Evolutionary conservation across 2,113 vertebrate genomes (phyloP).

Genomic region (Athene cunicularia): DNA sequence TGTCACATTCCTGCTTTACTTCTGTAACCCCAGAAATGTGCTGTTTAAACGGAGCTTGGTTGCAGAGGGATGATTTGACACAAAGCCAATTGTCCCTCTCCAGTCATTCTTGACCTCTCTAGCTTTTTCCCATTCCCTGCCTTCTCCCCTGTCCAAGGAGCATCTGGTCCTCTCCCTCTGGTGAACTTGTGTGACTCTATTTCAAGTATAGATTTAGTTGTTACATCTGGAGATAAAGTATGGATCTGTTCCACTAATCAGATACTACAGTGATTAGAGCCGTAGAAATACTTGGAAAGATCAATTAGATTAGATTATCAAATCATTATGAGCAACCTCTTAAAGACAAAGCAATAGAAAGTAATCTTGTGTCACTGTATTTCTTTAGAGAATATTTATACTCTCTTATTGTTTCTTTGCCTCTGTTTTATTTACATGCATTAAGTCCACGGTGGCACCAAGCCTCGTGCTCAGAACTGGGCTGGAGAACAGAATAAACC

Average conservation of each 20-base stretch:
- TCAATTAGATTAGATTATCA: constrained; percentile 66
- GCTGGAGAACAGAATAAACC: not conserved
- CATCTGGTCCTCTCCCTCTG: constrained; percentile 15
- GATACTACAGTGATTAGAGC: constrained; percentile 48
- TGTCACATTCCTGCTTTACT: not conserved
- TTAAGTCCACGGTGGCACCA: not conserved
- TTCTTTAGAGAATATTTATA: constrained; percentile 40
- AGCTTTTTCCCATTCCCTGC: not conserved
- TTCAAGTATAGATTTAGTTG: constrained; percentile 68
- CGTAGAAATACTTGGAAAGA: constrained; percentile 39
- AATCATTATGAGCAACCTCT: constrained; percentile 49
- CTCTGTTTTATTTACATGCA: not conserved
- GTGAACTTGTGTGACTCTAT: constrained; percentile 45
- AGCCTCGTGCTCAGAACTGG: not conserved
- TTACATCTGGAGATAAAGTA: constrained; percentile 68
- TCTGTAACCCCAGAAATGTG: not conserved
- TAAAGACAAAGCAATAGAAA: constrained; percentile 66
- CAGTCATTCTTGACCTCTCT: not conserved
- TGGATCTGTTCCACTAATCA: constrained; percentile 59
- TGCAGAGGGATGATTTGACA: not conserved
- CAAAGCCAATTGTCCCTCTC: not conserved
- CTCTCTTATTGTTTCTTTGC: constrained; percentile 4
- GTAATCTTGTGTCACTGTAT: constrained; percentile 14
- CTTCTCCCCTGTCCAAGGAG: not conserved
- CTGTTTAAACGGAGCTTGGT: not conserved